A percentile compares a stretch with the other conserved stretches of the same genome.
phyloP scores from a whole-genome alignment of 2,113 vertebrate genomes.

The Paracanthobrama guichenoti region DNA sequence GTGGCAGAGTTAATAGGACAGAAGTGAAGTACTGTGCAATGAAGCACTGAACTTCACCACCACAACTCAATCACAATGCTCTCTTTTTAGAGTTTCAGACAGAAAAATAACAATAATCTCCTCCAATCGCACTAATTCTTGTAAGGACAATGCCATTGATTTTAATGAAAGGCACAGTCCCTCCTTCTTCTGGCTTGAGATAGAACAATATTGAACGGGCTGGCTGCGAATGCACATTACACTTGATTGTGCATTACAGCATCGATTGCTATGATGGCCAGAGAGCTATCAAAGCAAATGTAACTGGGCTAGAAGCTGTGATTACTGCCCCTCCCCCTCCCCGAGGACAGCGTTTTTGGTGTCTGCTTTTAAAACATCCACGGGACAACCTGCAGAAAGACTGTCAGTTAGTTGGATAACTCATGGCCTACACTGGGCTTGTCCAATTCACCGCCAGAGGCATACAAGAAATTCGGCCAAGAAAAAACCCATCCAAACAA shows the following conservation, averaged over 20 bases:
- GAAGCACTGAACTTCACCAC: background rate
- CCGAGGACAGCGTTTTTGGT: constrained; percentile 23
- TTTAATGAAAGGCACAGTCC: constrained; percentile 38
- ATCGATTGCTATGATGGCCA: constrained; percentile 44
- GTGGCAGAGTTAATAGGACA: constrained; percentile 6
- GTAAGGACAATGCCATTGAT: constrained; percentile 51
- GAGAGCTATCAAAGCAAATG: constrained; percentile 39
- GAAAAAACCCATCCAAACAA: background rate
- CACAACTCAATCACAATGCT: constrained; percentile 4
- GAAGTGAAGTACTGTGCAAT: constrained; percentile 27
- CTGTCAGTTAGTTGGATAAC: background rate
- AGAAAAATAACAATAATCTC: constrained; percentile 28
- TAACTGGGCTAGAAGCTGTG: constrained; percentile 38
- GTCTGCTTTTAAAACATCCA: constrained; percentile 27
- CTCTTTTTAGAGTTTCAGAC: background rate
- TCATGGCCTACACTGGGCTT: constrained; percentile 3
- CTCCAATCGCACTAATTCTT: constrained; percentile 32
- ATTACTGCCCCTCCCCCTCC: constrained; percentile 31
- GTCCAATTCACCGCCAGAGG: constrained; percentile 8
- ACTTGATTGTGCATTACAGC: constrained; percentile 50
- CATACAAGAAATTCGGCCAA: background rate
- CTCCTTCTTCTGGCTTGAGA: constrained; percentile 19
- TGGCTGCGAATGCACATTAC: constrained; percentile 43
- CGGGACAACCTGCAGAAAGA: background rate
- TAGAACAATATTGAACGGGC: constrained; percentile 27